Percentiles rank a stretch among this genome's conserved stretches.
These are phyloP conservation scores for Apocheima hispidaria DNA, from an alignment of 2,888 invertebrate species.

Conservation along the genomic window DNA sequence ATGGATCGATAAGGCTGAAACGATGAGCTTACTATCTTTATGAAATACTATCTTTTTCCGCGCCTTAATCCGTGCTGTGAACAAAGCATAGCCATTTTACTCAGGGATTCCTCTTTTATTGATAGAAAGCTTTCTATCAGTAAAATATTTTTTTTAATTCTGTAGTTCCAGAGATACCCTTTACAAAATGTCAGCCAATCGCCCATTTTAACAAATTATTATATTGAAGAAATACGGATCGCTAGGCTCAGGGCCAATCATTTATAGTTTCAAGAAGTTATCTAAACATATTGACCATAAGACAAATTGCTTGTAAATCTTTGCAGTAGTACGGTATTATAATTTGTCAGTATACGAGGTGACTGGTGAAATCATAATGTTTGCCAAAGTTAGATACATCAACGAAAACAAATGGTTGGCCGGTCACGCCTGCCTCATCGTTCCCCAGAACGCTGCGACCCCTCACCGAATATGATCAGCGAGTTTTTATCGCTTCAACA, in stretches of 20 bases:
- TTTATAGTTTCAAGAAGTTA: not conserved
- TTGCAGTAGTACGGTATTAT: not conserved
- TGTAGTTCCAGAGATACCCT: too few relatives aligned
- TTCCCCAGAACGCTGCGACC: conserved; percentile 49
- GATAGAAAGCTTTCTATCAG: too few relatives aligned
- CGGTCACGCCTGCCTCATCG: conserved; percentile 63
- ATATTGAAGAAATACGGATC: too few relatives aligned
- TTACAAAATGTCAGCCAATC: not conserved
- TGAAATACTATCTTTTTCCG: too few relatives aligned
- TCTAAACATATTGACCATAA: not conserved
- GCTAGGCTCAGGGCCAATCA: too few relatives aligned
- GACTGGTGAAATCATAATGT: conserved; percentile 40
- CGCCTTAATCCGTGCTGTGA: too few relatives aligned
- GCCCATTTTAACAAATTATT: not conserved
- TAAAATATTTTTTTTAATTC: too few relatives aligned
- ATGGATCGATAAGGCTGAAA: too few relatives aligned
- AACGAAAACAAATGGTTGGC: conserved; percentile 59
- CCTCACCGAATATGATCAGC: conserved; percentile 58
- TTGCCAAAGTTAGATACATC: conserved; percentile 51
- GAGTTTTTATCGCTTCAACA: conserved; percentile 63
- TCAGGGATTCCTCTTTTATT: too few relatives aligned
- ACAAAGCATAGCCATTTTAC: too few relatives aligned
- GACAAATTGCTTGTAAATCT: too few relatives aligned
- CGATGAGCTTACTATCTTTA: too few relatives aligned
- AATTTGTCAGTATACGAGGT: not conserved